Percentiles rank a stretch among this genome's conserved stretches.
Conservation (phyloP, 2,888 invertebrate genomes). For the Drosophila subsilvestris region DNA sequence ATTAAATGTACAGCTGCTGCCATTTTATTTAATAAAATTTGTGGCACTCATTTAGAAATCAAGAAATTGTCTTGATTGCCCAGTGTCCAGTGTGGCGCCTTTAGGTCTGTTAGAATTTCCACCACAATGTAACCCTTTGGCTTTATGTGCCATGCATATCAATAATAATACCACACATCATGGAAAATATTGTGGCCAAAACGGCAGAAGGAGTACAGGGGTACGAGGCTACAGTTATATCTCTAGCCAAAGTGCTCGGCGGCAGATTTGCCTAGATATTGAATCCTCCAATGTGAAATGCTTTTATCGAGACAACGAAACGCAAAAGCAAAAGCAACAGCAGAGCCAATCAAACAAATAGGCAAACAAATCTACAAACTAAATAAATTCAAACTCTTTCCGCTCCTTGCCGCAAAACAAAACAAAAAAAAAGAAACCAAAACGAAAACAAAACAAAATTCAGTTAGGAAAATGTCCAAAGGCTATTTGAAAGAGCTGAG, state of each 20-base stretch:
- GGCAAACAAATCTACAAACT: constrained; percentile 64
- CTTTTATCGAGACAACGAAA: constrained; percentile 53
- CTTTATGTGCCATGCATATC: neutral
- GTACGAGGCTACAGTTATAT: neutral
- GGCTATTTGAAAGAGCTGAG: constrained; percentile 37
- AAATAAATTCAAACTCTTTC: constrained; percentile 62
- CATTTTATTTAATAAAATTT: neutral
- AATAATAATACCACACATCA: neutral
- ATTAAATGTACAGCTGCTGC: neutral
- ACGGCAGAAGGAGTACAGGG: neutral
- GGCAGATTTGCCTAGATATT: constrained; percentile 36
- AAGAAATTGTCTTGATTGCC: neutral
- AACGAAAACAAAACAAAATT: constrained; percentile 15
- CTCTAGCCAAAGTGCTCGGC: constrained; percentile 21
- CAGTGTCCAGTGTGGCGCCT: neutral
- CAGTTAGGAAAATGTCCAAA: constrained; percentile 33
- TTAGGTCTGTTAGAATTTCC: neutral
- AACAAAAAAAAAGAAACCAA: constrained; percentile 1
- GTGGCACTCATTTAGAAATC: neutral
- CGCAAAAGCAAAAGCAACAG: neutral
- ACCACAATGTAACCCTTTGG: neutral
- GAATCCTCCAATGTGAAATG: constrained; percentile 47
- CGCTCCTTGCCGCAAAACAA: neutral
- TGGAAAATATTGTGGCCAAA: constrained; percentile 1
- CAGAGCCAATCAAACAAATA: constrained; percentile 70